Conservation (phyloP, 1,140 invertebrate genomes). For the Lethrus apterus region DNA sequence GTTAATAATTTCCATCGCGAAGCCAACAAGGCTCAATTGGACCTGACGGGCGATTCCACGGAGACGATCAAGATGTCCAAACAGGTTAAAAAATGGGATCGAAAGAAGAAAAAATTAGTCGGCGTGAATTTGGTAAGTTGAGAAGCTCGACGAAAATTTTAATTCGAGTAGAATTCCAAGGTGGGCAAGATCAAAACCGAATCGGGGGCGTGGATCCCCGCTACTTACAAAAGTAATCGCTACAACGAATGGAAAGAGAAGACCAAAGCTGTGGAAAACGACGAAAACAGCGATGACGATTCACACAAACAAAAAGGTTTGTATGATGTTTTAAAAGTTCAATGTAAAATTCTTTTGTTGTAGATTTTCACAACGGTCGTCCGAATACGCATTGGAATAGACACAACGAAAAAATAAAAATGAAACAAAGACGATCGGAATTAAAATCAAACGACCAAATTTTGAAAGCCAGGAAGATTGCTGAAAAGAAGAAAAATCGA, state of each 20-base stretch:
- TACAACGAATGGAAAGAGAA: constrained; percentile 85
- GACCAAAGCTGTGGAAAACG: constrained; percentile 59
- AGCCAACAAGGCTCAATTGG: constrained; percentile 58
- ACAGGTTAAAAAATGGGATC: constrained; percentile 65
- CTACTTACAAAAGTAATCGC: constrained; percentile 84
- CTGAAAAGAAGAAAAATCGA: constrained; percentile 45
- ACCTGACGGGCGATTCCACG: constrained; percentile 67
- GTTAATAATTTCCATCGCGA: constrained; percentile 61
- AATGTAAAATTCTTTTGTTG: constrained; percentile 3
- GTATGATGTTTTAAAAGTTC: constrained; percentile 2
- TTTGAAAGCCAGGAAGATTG: constrained; percentile 53
- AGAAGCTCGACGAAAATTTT: constrained; percentile 5
- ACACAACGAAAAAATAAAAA: constrained; percentile 53
- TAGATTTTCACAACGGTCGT: constrained; percentile 25
- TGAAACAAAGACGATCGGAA: constrained; percentile 46
- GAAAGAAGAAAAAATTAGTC: constrained; percentile 78
- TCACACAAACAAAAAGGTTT: constrained; percentile 32
- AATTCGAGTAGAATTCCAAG: constrained; percentile 45
- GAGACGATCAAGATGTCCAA: constrained; percentile 46
- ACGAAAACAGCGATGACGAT: constrained; percentile 53
- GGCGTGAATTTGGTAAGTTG: constrained; percentile 45
- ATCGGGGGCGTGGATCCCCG: constrained; percentile 87
- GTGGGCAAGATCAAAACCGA: constrained; percentile 87
- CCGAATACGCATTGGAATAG: constrained; percentile 50
- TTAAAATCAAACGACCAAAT: constrained; percentile 63